Conservation (phyloP, 1,140 invertebrate species). For the Temnothorax longispinosus region DNA sequence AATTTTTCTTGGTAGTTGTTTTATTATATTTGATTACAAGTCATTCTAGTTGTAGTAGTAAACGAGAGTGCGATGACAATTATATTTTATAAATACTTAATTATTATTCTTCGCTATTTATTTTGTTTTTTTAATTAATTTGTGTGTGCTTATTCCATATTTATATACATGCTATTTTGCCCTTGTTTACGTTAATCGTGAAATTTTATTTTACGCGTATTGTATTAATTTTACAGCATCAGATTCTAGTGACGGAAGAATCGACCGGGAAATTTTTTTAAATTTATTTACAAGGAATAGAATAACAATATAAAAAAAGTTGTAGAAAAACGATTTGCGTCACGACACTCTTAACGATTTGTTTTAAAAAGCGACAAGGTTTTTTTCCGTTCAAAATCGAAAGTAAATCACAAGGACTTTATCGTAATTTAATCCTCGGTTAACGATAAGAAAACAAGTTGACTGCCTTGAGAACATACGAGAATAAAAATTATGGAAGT, state of each 20-base stretch:
- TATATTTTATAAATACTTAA: not conserved
- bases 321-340: no score
- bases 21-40: not conserved
- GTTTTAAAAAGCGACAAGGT: no score
- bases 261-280: not conserved
- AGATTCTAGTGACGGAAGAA: not conserved
- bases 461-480: no score
- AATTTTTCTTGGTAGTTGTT: not conserved
- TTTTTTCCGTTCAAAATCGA: no score
- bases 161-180: not conserved
- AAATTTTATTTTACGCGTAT: not conserved
- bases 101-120: not conserved
- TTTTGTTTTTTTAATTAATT: not conserved
- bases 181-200: not conserved
- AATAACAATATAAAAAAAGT: no score
- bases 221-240: not conserved
- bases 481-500: no score
- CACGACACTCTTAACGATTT: no score
- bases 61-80: not conserved
- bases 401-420: no score
- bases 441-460: no score
- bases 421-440: no score
- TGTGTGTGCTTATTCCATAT: not conserved
- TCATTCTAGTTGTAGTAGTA: not conserved
- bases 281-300: no score